Base-by-base conservation (phyloP, 2,888 invertebrate genomes). In the Megamerina dolium region DNA sequence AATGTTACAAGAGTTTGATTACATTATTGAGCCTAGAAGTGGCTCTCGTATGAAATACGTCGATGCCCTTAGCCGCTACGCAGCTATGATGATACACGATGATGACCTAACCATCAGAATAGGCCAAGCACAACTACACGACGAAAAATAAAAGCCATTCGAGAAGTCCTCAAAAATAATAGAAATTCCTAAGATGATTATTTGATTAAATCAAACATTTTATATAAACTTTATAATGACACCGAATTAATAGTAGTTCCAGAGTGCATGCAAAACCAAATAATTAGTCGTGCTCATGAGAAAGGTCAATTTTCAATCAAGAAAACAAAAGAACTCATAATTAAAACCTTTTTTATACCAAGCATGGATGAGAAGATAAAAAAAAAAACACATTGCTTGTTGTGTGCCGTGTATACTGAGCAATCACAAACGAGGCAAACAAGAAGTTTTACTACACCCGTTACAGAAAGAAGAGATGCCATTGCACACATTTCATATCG, bases 1-100 rank as follows among this genome's bases (percentile, higher is more conserved):
- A 33, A 37, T 53, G 16, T 17, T 58, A 4, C 42, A 56, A 41
- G 54, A 59, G 12, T 58, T 46, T 19, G 43, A 52, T 19, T 56
- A 54, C 35, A 41, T 23, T 12, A 45, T 53, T 12, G 53, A 56
- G 31, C 54, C 57, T 35, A 29, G 55, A 12, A 19, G 47, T 10
- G 53, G 53, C 1, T 35, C 30, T 13, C 41, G 46, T 18, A 47
- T 47, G 43, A 36, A 29, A 26, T 49, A 51, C 14, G 49, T 49
- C 4, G 48, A 51, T 9, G 36, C 52, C 37, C 23, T 56, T 43
- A 41, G 50, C 36, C 13, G 55, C 43, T 40, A 50, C 49, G 12
- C 36, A 49, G 34, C 23, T 23, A 42, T 48, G 36, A 34, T 37
- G 5, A 42, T 46, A 4, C 17, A 14, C 2, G 39, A 47, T 12